phyloP scores from a whole-genome alignment of 2,888 invertebrate species.

The Liopterus haemorrhoidalis region DNA sequence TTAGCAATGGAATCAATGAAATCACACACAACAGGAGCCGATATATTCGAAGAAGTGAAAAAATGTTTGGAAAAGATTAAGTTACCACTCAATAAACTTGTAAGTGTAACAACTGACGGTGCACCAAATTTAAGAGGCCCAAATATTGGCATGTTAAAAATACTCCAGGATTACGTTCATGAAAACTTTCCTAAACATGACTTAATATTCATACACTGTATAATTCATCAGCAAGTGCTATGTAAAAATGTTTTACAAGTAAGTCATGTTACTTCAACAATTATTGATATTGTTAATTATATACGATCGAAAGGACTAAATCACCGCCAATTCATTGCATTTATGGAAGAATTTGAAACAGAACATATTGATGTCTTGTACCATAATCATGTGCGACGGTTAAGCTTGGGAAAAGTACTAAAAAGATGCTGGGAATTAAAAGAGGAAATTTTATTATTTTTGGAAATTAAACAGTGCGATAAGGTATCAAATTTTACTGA shows the following conservation, averaged over 20 bases:
- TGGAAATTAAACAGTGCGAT: too few species aligned
- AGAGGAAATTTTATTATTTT: too few species aligned
- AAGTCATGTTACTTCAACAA: slow-evolving; percentile 21
- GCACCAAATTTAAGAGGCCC: slow-evolving; percentile 27
- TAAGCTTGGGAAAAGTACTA: slow-evolving; percentile 24
- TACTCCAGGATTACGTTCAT: slow-evolving; percentile 16
- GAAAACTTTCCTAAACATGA: slow-evolving; percentile 22
- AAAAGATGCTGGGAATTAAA: too few species aligned
- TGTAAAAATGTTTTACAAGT: slow-evolving; percentile 29
- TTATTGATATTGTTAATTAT: slow-evolving; percentile 29
- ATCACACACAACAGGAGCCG: slow-evolving; percentile 16
- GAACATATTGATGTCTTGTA: slow-evolving; percentile 28
- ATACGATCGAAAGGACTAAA: slow-evolving; percentile 31
- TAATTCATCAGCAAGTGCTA: slow-evolving; percentile 31
- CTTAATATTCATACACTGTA: slow-evolving; percentile 31
- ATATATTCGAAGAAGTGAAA: slow-evolving; percentile 26
- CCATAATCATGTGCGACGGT: slow-evolving; percentile 27
- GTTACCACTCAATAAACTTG: slow-evolving; percentile 23
- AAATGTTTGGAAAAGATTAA: slow-evolving; percentile 19
- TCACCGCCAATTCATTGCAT: slow-evolving; percentile 31
- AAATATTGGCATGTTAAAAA: slow-evolving; percentile 22
- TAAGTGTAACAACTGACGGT: slow-evolving; percentile 27
- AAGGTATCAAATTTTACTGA: too few species aligned
- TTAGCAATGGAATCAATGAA: slow-evolving; percentile 11
- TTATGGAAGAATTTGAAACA: slow-evolving; percentile 23